Percentiles rank a stretch among this genome's conserved stretches.
These are phyloP conservation scores for Magallana gigas DNA, from an alignment of 1,140 invertebrate genomes.

Conservation along the genomic window DNA sequence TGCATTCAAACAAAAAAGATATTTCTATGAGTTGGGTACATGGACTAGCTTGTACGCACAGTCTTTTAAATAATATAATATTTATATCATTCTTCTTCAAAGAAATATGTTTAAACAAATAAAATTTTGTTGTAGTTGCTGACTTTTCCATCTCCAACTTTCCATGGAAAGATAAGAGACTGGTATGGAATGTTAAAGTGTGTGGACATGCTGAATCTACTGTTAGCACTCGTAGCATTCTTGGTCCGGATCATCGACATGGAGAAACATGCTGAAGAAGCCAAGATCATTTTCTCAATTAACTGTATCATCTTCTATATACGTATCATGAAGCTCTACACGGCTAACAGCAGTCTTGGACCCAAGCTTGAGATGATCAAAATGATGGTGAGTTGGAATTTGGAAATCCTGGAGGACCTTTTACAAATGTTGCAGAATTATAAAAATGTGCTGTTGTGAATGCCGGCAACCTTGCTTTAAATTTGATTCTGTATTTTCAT, in stretches of 20 bases:
- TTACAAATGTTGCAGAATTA: too few relatives aligned
- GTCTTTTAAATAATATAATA: too few relatives aligned
- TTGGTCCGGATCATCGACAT: slow-evolving; percentile 52
- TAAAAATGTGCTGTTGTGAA: too few relatives aligned
- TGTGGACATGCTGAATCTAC: slow-evolving; percentile 69
- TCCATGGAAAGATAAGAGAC: slow-evolving; percentile 68
- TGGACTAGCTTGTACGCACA: too few relatives aligned
- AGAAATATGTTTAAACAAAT: background rate
- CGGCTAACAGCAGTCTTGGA: slow-evolving; percentile 75
- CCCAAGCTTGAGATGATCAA: slow-evolving; percentile 80
- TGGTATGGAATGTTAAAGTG: slow-evolving; percentile 73
- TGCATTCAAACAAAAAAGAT: too few relatives aligned
- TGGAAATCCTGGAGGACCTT: too few relatives aligned
- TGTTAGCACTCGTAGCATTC: slow-evolving; percentile 72
- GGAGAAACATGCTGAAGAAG: slow-evolving; percentile 54
- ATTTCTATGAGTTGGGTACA: too few relatives aligned
- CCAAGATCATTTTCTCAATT: slow-evolving; percentile 72
- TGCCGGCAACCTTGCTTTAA: too few relatives aligned
- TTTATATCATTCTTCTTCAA: too few relatives aligned
- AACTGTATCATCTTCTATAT: slow-evolving; percentile 75
- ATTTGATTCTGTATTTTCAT: too few relatives aligned
- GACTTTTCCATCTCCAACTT: slow-evolving; percentile 68
- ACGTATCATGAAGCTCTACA: slow-evolving; percentile 74
- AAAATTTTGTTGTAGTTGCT: slow-evolving; percentile 63
- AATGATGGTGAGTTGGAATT: slow-evolving; percentile 76